A percentile compares a stretch with the other conserved stretches of the same genome.
Conservation (phyloP, 2,797 vertebrate species). For the Molothrus aeneus region DNA sequence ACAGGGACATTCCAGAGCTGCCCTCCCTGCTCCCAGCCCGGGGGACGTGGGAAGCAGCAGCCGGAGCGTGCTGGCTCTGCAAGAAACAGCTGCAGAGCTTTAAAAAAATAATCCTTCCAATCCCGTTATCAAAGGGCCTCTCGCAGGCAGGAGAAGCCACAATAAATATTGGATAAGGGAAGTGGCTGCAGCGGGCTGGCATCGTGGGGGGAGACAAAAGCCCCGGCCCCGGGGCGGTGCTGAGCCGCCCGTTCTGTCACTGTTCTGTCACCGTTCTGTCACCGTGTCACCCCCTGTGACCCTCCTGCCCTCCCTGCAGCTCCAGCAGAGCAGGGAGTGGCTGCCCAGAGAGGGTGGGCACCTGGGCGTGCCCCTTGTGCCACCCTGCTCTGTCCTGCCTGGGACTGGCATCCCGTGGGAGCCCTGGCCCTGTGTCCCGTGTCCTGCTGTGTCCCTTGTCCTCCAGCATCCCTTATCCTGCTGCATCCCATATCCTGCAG, state of each 20-base stretch:
- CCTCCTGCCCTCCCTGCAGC: background rate
- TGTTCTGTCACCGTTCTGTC: background rate
- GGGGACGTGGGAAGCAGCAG: background rate
- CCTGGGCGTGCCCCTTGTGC: background rate
- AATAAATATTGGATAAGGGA: background rate
- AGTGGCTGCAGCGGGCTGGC: background rate
- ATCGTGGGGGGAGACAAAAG: background rate
- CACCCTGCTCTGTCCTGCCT: background rate
- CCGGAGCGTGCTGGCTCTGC: background rate
- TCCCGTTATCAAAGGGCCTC: background rate
- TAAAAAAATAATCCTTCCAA: background rate
- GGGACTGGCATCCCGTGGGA: too few relatives aligned
- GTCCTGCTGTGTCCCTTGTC: background rate
- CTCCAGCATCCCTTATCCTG: background rate
- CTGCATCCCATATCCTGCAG: background rate
- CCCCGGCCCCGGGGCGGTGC: rapidly evolving
- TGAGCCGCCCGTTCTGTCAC: background rate
- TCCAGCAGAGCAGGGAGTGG: background rate
- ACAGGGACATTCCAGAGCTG: rapidly evolving
- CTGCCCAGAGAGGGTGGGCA: background rate
- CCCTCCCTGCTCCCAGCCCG: background rate
- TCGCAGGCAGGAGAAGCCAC: background rate
- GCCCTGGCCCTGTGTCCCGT: background rate
- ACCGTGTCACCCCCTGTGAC: background rate
- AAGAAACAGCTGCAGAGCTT: background rate